Evolutionary conservation across 2,113 vertebrate species (phyloP).

Genomic region (Columba janthina): DNA sequence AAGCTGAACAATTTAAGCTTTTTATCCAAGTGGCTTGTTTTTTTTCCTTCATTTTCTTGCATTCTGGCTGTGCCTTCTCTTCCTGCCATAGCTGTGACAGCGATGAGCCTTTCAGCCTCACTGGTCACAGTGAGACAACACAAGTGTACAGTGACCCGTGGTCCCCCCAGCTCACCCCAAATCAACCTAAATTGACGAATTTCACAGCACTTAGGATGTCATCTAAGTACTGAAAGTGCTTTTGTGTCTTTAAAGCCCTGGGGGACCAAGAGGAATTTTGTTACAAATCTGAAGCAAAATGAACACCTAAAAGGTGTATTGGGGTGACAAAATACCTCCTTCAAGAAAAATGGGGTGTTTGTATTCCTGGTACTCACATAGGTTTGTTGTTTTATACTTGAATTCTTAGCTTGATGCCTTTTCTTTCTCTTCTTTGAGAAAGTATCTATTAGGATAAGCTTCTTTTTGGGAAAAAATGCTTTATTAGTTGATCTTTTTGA

Average conservation of each 20-base stretch:
- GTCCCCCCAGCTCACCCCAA: neutral
- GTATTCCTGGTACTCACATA: accelerated
- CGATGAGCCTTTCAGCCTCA: neutral
- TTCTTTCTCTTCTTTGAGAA: neutral
- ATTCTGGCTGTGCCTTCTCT: slow-evolving; percentile 29
- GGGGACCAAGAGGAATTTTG: neutral
- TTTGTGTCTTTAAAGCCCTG: neutral
- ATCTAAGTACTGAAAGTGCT: neutral
- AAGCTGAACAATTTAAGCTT: neutral
- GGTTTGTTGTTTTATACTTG: neutral
- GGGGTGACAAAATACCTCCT: neutral
- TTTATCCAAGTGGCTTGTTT: neutral
- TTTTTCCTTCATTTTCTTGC: neutral
- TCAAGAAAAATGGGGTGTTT: neutral
- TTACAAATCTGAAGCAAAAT: neutral
- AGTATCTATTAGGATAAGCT: neutral
- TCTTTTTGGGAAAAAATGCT: neutral
- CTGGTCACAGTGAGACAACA: neutral
- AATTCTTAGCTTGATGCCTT: neutral
- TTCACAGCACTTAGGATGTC: accelerated
- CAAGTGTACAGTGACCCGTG: neutral
- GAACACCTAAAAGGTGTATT: neutral
- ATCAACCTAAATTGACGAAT: neutral
- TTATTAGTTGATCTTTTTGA: neutral
- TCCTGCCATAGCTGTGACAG: neutral